A percentile compares a stretch with the other conserved stretches of the same genome.
phyloP scores from a whole-genome alignment of 2,113 vertebrate species.

The Anhinga rufa region DNA sequence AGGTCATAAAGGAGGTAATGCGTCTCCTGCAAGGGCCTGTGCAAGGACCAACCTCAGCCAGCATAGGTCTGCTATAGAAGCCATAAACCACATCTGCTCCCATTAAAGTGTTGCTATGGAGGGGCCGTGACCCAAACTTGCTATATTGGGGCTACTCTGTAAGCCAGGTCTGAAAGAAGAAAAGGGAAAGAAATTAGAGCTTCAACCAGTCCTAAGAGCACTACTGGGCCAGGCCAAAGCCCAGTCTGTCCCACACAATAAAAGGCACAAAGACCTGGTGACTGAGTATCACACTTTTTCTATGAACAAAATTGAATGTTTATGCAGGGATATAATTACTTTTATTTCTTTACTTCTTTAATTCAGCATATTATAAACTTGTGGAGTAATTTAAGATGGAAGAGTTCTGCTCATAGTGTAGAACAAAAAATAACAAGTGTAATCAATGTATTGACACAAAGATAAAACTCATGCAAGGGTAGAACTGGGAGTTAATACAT shows the following conservation, averaged over 20 bases:
- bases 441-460: not conserved
- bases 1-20: not conserved
- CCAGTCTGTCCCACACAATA: not conserved
- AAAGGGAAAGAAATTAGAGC: not conserved
- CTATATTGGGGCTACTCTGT: not conserved
- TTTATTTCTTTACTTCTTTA: not conserved
- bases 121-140: not conserved
- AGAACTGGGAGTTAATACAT: not conserved
- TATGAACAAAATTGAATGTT: not conserved
- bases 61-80: not conserved
- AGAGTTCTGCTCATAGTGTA: not conserved
- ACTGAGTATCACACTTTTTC: not conserved
- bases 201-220: not conserved
- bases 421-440: not conserved
- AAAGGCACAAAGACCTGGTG: not conserved
- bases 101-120: rapidly evolving
- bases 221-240: not conserved
- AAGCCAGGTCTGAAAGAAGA: not conserved
- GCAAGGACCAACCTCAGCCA: not conserved
- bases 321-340: not conserved
- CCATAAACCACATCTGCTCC: not conserved
- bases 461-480: not conserved
- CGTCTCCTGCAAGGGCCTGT: not conserved
- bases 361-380: not conserved
- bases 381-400: not conserved